These are phyloP conservation scores for Goniozus legneri DNA, from an alignment of 1,140 invertebrate genomes.

Conservation along the genomic window DNA sequence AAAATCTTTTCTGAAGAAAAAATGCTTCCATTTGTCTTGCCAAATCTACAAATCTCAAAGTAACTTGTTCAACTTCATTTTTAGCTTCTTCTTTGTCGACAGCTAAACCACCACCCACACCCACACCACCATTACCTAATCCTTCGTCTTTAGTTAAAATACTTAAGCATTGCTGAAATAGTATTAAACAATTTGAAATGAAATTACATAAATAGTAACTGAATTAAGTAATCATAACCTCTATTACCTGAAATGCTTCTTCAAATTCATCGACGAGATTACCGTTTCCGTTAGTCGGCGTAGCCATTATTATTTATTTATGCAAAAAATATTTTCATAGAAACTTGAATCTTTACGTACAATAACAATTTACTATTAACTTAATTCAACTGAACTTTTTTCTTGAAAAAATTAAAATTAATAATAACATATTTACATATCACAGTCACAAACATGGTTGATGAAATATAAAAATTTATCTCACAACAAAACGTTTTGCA, in stretches of 20 bases:
- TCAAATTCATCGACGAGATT: conserved; percentile 83
- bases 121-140: conserved; percentile 55
- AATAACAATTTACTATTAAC: no score
- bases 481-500: no score
- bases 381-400: no score
- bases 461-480: no score
- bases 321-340: neutral
- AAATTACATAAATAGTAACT: no score
- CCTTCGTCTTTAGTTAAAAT: conserved; percentile 82
- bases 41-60: conserved; percentile 81
- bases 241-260: conserved; percentile 72
- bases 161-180: conserved; percentile 75
- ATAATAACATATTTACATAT: no score
- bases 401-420: no score
- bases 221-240: neutral
- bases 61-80: conserved; percentile 80
- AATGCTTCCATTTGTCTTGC: conserved; percentile 91
- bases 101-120: conserved; percentile 37
- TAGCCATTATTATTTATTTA: conserved; percentile 60
- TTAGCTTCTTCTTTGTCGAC: conserved; percentile 82
- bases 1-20: conserved; percentile 87
- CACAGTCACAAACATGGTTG: no score
- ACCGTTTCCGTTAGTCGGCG: conserved; percentile 73
- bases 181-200: conserved; percentile 16
- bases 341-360: no score